Conservation (phyloP, 2,888 invertebrate species). For the Theodoxus fluviatilis region DNA sequence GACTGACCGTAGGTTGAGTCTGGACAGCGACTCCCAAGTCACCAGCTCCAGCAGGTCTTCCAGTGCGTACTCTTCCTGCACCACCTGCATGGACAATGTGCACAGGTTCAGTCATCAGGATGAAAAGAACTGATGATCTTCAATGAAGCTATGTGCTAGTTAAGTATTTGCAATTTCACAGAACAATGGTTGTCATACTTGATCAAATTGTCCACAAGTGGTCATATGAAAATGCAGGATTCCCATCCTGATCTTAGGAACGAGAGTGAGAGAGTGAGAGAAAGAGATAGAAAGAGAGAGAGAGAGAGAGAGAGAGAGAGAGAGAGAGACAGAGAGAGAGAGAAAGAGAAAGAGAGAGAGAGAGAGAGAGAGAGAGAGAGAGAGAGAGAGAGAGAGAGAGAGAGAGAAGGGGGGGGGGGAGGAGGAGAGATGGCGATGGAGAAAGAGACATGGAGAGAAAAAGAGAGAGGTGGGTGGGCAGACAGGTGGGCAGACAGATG, state of each 20-base stretch:
- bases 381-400: not conserved
- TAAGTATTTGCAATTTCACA: not conserved
- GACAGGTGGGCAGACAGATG: too few species aligned
- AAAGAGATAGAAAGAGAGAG: not conserved
- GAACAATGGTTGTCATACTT: not conserved
- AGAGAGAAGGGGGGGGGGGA: too few species aligned
- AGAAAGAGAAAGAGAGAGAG: not conserved
- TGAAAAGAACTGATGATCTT: not conserved
- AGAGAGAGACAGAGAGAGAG: not conserved
- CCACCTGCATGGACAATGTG: conserved; percentile 35
- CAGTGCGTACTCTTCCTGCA: conserved; percentile 46
- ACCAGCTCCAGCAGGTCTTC: conserved; percentile 75
- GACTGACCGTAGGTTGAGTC: conserved; percentile 78
- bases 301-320: not conserved
- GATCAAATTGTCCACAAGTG: not conserved
- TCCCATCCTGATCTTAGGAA: not conserved
- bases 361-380: not conserved
- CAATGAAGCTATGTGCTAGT: not conserved
- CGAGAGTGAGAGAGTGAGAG: not conserved
- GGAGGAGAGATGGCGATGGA: too few species aligned
- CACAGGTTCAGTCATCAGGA: not conserved
- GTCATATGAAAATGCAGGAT: not conserved
- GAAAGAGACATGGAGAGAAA: too few species aligned
- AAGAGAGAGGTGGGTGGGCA: too few species aligned
- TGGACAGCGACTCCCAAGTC: conserved; percentile 82